Base-by-base conservation (phyloP, 2,888 invertebrate species). In the Polyommatus icarus region DNA sequence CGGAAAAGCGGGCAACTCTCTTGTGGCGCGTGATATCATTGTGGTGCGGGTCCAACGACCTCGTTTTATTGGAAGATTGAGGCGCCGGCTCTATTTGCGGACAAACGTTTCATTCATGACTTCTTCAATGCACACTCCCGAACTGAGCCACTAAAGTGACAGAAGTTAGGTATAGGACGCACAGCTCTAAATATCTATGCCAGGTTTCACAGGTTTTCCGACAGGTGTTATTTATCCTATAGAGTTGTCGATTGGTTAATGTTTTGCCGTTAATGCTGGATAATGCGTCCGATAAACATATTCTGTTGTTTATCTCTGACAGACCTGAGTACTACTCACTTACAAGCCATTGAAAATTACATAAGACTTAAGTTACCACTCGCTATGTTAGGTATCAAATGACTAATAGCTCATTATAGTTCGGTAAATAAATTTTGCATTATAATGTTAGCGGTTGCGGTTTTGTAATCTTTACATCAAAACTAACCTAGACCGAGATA, bases 61-160 rank as follows among this genome's bases (percentile, higher is more conserved):
- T 80, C 79, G 79, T 79, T 82, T 81, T 82, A 84, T 84, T 83
- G 82, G 82, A 83, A 83, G 83, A 84, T 83, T 81, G 82, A 79
- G 78, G 76, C 76, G 79, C 78, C 77, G 79, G 73, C 80, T 75
- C 75, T 75, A 75, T 75, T 75, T 54, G 75, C 54, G 54, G 54
- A 75, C 50, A 54, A 75, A 54, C 75, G 75, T 29, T 29, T 54
- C 75, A 75, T 75, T 75, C 54, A 75, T 40, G 77, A 76, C 61
- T 76, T 46, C 77, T 76, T 75, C 78, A 79, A 79, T 80, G 76
- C 79, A 67, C 75, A 76, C 40, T 50, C 54, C 54, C 20, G 50
- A 75, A 24, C 24, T 50, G 8, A 75, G 57, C 18, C 72, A 20
- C 20, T n/a, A 36, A 36, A 20, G 36, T 20, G 40, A 24, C 29